phyloP scores from a whole-genome alignment of 2,888 invertebrate species.

The Ferdinandea cuprea region DNA sequence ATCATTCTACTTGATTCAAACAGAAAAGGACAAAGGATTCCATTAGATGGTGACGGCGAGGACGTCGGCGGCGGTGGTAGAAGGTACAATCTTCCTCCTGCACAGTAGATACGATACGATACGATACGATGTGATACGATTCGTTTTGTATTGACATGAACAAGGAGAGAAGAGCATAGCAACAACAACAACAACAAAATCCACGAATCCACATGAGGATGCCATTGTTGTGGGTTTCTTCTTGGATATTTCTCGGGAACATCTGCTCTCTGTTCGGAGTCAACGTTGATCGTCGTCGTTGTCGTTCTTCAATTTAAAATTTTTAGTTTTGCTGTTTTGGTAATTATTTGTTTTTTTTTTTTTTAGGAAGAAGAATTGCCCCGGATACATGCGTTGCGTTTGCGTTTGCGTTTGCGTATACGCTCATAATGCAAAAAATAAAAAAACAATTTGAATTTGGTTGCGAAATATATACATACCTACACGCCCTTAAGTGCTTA shows the following conservation, averaged over 20 bases:
- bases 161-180: neutral
- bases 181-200: conserved; percentile 47
- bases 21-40: conserved; percentile 67
- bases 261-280: conserved; percentile 68
- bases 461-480: conserved; percentile 2
- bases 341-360: too few species aligned
- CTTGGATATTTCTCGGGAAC: conserved; percentile 42
- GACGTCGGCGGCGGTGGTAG: too few species aligned
- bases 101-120: conserved; percentile 47
- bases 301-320: conserved; percentile 40
- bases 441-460: conserved; percentile 40
- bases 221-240: conserved; percentile 42
- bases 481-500: conserved; percentile 22
- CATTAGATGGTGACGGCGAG: conserved; percentile 59
- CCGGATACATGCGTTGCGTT: conserved; percentile 35
- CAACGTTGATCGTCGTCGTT: conserved; percentile 24
- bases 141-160: conserved; percentile 49
- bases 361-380: conserved; percentile 27
- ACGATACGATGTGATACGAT: too few species aligned
- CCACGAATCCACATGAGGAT: conserved; percentile 43
- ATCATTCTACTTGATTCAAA: conserved; percentile 65
- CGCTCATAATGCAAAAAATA: too few species aligned
- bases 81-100: conserved; percentile 45
- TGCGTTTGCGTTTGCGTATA: too few species aligned
- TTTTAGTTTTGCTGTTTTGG: conserved; percentile 8